Percentiles rank a stretch among this genome's conserved stretches.
Conservation (phyloP, 2,797 vertebrate genomes). For the Mallotus villosus region DNA sequence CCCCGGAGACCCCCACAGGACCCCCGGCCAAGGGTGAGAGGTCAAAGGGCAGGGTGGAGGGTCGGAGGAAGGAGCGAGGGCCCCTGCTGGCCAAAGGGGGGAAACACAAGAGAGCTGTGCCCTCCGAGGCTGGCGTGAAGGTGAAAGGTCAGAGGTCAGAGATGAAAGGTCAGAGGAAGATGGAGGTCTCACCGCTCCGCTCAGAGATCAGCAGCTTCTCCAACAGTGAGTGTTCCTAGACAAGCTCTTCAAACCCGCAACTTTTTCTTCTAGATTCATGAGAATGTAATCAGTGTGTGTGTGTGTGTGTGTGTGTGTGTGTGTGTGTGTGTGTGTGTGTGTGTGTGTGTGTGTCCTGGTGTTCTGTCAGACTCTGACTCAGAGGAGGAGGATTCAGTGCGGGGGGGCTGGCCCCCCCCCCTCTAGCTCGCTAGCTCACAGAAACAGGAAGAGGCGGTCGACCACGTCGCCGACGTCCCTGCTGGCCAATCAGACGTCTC, state of each 20-base stretch:
- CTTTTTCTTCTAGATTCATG: not conserved
- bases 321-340: constrained; percentile 18
- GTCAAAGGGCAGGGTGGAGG: constrained; percentile 73
- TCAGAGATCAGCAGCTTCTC: constrained; percentile 97
- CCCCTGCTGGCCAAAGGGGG: constrained; percentile 80
- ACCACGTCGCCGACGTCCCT: constrained; percentile 68
- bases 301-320: constrained; percentile 19
- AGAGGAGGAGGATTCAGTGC: constrained; percentile 84
- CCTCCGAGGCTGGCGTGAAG: constrained; percentile 80
- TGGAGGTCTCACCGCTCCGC: constrained; percentile 83
- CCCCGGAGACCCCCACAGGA: constrained; percentile 58
- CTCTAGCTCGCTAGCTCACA: constrained; percentile 67
- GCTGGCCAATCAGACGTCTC: constrained; percentile 74
- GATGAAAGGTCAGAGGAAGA: constrained; percentile 86
- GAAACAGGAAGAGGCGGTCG: constrained; percentile 73
- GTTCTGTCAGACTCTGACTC: constrained; percentile 90
- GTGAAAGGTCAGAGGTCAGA: constrained; percentile 82
- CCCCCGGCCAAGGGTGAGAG: constrained; percentile 58
- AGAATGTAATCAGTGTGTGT: not conserved
- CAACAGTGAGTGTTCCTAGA: constrained; percentile 88
- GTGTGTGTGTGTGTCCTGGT: constrained; percentile 23
- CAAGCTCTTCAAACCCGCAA: no score
- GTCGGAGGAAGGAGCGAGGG: constrained; percentile 76
- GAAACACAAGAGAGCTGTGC: constrained; percentile 83
- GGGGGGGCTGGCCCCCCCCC: constrained; percentile 85